Evolutionary conservation across 2,888 invertebrate species (phyloP).

Genomic region (Dolichopus griseipennis): DNA sequence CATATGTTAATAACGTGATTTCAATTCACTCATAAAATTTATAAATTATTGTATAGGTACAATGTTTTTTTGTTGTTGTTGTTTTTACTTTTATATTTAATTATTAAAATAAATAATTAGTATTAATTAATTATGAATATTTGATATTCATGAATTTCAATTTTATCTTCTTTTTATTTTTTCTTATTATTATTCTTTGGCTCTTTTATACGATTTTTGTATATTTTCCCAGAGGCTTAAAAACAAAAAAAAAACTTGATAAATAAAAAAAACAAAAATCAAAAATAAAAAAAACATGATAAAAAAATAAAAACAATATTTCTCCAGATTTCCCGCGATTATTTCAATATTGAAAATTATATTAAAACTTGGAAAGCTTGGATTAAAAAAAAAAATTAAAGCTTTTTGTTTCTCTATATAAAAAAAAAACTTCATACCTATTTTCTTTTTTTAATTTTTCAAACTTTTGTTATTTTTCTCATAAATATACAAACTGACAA

Average conservation of each 20-base stretch:
- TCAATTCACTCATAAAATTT: too few species aligned
- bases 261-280: neutral
- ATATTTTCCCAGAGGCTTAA: neutral
- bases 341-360: neutral
- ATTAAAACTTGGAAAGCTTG: neutral
- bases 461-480: neutral
- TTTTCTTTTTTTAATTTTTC: neutral
- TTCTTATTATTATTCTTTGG: neutral
- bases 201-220: too few species aligned
- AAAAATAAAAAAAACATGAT: neutral
- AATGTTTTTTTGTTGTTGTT: too few species aligned
- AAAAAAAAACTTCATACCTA: too few species aligned
- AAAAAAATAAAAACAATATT: neutral
- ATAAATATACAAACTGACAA: neutral
- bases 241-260: neutral
- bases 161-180: neutral
- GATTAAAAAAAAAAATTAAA: too few species aligned
- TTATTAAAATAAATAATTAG: constrained; percentile 3
- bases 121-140: neutral
- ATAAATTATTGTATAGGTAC: too few species aligned
- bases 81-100: neutral
- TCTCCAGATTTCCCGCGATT: neutral
- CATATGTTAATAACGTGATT: too few species aligned
- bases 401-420: neutral
- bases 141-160: neutral